Percentiles rank a stretch among this genome's conserved stretches.
phyloP scores from a whole-genome alignment of 1,140 invertebrate genomes.

The Zophobas morio region DNA sequence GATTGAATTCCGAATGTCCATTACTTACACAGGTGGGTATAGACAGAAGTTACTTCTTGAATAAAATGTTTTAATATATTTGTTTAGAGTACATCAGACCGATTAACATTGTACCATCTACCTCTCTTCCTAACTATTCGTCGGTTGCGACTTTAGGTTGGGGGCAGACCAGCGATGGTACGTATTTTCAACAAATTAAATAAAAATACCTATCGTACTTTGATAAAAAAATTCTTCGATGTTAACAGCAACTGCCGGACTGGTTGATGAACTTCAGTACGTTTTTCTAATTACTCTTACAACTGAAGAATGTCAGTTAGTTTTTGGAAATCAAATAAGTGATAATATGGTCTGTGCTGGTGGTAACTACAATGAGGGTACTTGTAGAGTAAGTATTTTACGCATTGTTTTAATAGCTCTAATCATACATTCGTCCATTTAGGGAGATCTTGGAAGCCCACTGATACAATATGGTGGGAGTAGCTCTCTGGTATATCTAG shows the following conservation, averaged over 20 bases:
- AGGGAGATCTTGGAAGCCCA: background rate
- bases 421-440: background rate
- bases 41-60: too few species aligned
- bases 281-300: background rate
- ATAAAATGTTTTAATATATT: too few species aligned
- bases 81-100: too few species aligned
- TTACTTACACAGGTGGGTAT: background rate
- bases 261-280: background rate
- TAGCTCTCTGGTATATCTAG: background rate
- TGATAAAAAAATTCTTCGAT: too few species aligned
- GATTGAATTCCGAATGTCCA: slow-evolving; percentile 3
- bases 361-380: background rate
- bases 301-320: background rate
- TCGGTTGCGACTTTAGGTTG: too few species aligned
- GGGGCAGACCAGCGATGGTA: too few species aligned
- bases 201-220: too few species aligned
- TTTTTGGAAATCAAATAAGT: too few species aligned
- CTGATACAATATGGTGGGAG: background rate
- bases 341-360: too few species aligned
- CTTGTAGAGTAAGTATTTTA: background rate
- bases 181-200: too few species aligned
- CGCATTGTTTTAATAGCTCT: background rate
- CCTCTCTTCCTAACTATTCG: too few species aligned
- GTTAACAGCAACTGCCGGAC: background rate
- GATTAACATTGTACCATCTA: too few species aligned